Evolutionary conservation across 2,113 vertebrate species (phyloP).

Genomic region (Dinomys branickii): DNA sequence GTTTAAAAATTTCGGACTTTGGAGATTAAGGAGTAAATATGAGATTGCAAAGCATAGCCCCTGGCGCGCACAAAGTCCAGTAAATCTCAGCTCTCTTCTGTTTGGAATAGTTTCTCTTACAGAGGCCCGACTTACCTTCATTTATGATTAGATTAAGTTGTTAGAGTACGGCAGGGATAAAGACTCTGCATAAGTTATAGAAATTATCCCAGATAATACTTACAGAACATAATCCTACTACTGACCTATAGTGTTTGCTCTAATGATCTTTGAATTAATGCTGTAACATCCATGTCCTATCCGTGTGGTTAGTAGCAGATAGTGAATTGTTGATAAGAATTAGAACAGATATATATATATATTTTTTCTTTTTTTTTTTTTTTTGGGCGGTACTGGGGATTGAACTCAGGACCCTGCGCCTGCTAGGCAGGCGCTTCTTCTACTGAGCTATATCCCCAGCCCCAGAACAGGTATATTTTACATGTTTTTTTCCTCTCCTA

Average conservation of each 20-base stretch:
- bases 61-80: not conserved
- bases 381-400: too few species aligned
- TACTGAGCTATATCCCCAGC: too few species aligned
- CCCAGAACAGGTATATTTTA: too few species aligned
- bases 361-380: too few species aligned
- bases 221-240: not conserved
- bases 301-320: not conserved
- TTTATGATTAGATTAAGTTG: constrained; percentile 50
- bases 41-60: not conserved
- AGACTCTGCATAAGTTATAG: not conserved
- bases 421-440: too few species aligned
- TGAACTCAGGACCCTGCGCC: too few species aligned
- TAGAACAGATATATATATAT: not conserved
- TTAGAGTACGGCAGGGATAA: not conserved
- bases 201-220: not conserved
- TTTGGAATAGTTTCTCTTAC: not conserved
- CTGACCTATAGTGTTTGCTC: constrained; percentile 19
- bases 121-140: not conserved
- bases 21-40: not conserved
- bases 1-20: constrained; percentile 59
- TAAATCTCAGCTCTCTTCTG: constrained; percentile 8
- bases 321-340: not conserved
- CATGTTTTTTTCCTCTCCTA: not conserved
- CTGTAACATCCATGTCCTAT: not conserved
- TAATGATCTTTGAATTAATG: constrained; percentile 48